Percentiles rank a stretch among this genome's conserved stretches.
phyloP scores from a whole-genome alignment of 2,797 vertebrate genomes.

The Melopsittacus undulatus region DNA sequence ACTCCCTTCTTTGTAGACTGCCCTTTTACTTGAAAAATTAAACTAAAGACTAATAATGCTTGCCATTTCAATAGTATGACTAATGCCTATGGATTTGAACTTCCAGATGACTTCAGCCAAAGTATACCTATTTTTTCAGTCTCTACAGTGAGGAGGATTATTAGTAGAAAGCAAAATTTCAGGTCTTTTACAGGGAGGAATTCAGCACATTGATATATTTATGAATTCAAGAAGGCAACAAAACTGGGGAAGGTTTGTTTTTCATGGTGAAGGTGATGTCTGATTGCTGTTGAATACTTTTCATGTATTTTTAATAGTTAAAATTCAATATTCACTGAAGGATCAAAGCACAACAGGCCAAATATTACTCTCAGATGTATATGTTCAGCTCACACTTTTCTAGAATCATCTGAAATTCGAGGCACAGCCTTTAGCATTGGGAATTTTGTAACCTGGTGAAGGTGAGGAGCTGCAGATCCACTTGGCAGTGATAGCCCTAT shows the following conservation, averaged over 20 bases:
- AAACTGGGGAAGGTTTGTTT: conserved; percentile 52
- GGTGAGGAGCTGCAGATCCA: not conserved
- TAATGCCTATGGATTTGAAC: conserved; percentile 20
- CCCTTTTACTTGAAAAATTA: conserved; percentile 26
- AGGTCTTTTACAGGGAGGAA: not conserved
- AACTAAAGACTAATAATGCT: not conserved
- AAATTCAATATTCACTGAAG: conserved; percentile 67
- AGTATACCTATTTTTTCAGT: conserved; percentile 16
- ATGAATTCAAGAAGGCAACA: conserved; percentile 36
- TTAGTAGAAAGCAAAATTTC: conserved; percentile 16
- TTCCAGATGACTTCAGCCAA: conserved; percentile 3
- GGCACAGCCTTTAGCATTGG: not conserved
- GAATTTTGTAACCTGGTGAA: not conserved
- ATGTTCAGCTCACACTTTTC: not conserved
- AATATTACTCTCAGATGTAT: conserved; percentile 55
- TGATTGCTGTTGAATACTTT: conserved; percentile 58
- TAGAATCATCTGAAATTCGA: conserved; percentile 11
- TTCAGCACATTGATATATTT: conserved; percentile 30
- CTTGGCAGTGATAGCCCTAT: rapidly evolving
- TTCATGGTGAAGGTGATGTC: conserved; percentile 41
- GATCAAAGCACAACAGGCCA: conserved; percentile 56
- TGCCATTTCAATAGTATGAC: not conserved
- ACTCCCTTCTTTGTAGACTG: not conserved
- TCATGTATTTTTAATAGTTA: conserved; percentile 68
- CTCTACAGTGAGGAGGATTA: not conserved